Conservation (phyloP, 2,113 vertebrate species). For the Isurus oxyrinchus region DNA sequence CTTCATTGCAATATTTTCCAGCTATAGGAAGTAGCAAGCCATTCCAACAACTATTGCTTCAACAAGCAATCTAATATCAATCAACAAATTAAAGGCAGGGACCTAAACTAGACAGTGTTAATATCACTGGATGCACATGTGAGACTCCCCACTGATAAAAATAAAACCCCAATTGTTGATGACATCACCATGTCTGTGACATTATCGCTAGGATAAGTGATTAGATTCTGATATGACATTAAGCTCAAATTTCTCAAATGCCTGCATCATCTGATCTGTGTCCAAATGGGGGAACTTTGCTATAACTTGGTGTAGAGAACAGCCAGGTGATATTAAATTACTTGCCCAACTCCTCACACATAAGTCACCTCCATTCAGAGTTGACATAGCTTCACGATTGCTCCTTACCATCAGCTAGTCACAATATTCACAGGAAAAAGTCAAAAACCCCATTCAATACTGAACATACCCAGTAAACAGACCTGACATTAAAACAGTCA, state of each 20-base stretch:
- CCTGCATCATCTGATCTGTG: background rate
- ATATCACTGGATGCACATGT: background rate
- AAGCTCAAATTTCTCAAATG: background rate
- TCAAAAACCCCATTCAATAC: background rate
- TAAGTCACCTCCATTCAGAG: background rate
- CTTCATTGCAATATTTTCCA: background rate
- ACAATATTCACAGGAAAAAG: background rate
- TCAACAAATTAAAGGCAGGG: background rate
- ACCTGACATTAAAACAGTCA: slow-evolving; percentile 19
- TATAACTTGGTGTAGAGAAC: background rate
- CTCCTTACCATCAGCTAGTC: background rate
- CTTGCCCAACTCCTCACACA: background rate
- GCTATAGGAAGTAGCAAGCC: background rate
- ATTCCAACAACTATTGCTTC: background rate
- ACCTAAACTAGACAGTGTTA: background rate
- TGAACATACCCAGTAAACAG: slow-evolving; percentile 3
- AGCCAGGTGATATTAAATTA: background rate
- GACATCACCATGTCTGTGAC: background rate
- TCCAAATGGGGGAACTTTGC: background rate
- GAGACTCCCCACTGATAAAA: background rate
- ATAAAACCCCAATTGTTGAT: background rate
- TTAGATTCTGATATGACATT: background rate
- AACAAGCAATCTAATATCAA: background rate
- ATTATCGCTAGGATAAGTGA: background rate
- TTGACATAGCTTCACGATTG: background rate